A percentile compares a stretch with the other conserved stretches of the same genome.
Evolutionary conservation across 1,140 invertebrate species (phyloP).

Genomic region (Oryctes rhinoceros): DNA sequence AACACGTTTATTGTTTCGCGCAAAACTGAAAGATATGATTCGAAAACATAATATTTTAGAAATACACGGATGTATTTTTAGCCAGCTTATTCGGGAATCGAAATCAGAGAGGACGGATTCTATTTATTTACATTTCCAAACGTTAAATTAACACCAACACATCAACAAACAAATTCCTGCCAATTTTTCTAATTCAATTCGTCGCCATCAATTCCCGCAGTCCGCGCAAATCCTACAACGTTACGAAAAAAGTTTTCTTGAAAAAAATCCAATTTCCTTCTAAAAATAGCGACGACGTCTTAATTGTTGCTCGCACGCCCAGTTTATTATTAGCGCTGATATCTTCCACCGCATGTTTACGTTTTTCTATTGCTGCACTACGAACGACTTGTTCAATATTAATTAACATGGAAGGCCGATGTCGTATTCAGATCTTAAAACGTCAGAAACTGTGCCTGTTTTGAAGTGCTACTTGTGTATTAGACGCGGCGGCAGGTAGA

Average conservation of each 20-base stretch:
- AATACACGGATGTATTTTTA: no score
- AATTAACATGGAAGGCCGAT: neutral
- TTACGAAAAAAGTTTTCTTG: neutral
- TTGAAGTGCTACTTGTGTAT: no score
- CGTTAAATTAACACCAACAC: neutral
- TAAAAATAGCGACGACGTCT: constrained; percentile 9
- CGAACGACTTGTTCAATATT: neutral
- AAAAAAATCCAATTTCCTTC: neutral
- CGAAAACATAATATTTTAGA: no score
- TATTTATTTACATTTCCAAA: no score
- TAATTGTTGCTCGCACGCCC: constrained; percentile 3
- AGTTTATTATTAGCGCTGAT: constrained; percentile 15
- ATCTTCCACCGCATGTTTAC: neutral
- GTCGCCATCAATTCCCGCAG: neutral
- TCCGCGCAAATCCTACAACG: neutral
- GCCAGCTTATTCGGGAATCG: no score
- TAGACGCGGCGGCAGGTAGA: neutral
- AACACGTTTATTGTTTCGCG: no score
- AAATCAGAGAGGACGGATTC: no score
- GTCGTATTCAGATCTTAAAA: neutral
- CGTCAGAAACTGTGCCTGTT: no score
- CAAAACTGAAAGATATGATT: no score
- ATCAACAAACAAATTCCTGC: neutral
- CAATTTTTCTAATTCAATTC: neutral
- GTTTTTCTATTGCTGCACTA: neutral